Evolutionary conservation across 2,888 invertebrate genomes (phyloP).

Genomic region (Bursaphelenchus okinawaensis): DNA sequence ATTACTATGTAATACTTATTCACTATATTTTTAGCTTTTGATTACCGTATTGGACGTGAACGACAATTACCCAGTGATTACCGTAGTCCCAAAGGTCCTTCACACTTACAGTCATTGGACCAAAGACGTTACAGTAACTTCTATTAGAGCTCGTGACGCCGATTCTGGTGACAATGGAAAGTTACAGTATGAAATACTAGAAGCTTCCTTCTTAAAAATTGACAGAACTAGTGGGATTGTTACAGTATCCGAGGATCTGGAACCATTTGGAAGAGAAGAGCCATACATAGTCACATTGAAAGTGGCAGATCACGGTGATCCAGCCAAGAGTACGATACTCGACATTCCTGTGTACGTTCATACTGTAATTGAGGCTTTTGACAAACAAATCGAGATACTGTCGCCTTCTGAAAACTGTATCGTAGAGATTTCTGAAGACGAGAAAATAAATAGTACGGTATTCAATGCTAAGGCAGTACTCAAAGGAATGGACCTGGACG

Average conservation of each 20-base stretch:
- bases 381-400: background rate
- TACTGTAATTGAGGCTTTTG: background rate
- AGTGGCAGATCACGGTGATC: conserved; percentile 25
- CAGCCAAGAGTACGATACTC: conserved; percentile 2
- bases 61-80: conserved; percentile 34
- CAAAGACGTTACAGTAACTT: conserved; percentile 26
- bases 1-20: background rate
- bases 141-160: conserved; percentile 28
- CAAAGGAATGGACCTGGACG: background rate
- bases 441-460: background rate
- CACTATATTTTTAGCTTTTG: conserved; percentile 19
- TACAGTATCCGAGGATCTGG: conserved; percentile 13
- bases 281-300: conserved; percentile 29
- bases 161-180: conserved; percentile 27
- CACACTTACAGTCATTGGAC: conserved; percentile 43
- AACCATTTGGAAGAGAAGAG: conserved; percentile 25
- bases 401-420: background rate
- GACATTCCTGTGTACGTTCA: conserved; percentile 13
- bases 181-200: conserved; percentile 20
- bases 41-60: conserved; percentile 33
- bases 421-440: background rate
- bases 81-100: conserved; percentile 9
- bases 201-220: conserved; percentile 26
- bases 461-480: background rate
- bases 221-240: conserved; percentile 24